Base-by-base conservation (phyloP, 2,113 vertebrate genomes). In the Amphiprion percula region DNA sequence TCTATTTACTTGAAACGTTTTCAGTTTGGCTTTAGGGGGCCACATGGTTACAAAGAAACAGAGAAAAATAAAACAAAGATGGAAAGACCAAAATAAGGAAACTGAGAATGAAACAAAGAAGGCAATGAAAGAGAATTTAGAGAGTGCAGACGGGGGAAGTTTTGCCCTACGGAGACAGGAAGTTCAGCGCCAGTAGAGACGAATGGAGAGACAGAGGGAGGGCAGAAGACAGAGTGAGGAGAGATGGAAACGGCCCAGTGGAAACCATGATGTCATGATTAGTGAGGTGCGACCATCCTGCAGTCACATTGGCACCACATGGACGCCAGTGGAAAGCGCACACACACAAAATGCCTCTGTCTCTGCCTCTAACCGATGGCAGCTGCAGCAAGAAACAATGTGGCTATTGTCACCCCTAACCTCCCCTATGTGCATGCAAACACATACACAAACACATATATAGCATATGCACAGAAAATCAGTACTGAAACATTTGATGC, bases 221-320 rank as follows among this genome's bases (percentile, higher is more conserved):
- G 56, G 71, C 30, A 58, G 53, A 72, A 72, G 59, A 72, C 58
- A 71, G 74, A 67, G 74, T 17, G 79, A 74, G 82, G 52, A 64
- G 76, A 52, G 78, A 84, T 79, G 85, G 82, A 79, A 80, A 79
- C 24, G 53, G 74, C 80, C 71, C 83, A 87, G 83, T 91, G 91
- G 87, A 92, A 91, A 93, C 63, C 84, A 89, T 93, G 91, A 94
- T 91, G 91, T 92, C 91, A 93, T 91, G 84, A 91, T 91, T 86
- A 90, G 88, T 83, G 90, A 93, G 85, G 90, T 93, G 91, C 79
- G 44, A 91, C 90, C 86, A 77, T 89, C 87, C 89, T 87, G 87
- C 85, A 92, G 87, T 88, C 87, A 62, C 79, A 87, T 61, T 89
- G 88, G 90, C 87, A 93, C 88, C 87, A 88, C 86, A 88, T 74